phyloP scores from a whole-genome alignment of 2,797 vertebrate species.

The Coendou prehensilis region DNA sequence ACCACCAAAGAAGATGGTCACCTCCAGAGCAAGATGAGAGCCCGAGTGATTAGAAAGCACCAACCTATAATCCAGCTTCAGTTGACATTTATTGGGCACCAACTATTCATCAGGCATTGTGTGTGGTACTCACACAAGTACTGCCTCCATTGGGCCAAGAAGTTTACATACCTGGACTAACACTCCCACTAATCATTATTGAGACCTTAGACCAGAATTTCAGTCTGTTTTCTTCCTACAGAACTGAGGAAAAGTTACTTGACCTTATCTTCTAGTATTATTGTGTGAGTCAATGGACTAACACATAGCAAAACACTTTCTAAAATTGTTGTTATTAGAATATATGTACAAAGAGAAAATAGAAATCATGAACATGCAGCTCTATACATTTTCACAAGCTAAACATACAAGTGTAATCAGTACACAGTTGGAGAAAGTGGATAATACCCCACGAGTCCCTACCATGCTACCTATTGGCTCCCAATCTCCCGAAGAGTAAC shows the following conservation, averaged over 20 bases:
- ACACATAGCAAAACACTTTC: not conserved
- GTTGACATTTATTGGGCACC: not conserved
- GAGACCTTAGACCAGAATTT: not conserved
- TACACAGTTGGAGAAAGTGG: not conserved
- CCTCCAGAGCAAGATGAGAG: not conserved
- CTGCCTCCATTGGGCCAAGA: not conserved
- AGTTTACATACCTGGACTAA: not conserved
- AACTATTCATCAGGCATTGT: not conserved
- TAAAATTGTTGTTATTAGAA: conserved; percentile 40
- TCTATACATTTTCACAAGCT: conserved; percentile 1
- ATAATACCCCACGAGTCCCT: not conserved
- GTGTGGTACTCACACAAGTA: not conserved
- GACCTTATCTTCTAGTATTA: conserved; percentile 17
- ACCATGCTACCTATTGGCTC: not conserved
- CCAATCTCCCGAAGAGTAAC: not conserved
- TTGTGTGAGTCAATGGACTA: not conserved
- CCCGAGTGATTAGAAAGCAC: not conserved
- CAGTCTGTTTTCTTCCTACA: conserved; percentile 25
- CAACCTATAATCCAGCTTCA: not conserved
- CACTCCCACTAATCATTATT: not conserved
- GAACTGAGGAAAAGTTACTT: conserved; percentile 30
- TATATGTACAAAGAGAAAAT: conserved; percentile 3
- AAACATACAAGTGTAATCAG: not conserved
- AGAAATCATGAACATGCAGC: not conserved
- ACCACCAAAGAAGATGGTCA: not conserved